Evolutionary conservation across 2,113 vertebrate genomes (phyloP).

Genomic region (Peromyscus maniculatus): DNA sequence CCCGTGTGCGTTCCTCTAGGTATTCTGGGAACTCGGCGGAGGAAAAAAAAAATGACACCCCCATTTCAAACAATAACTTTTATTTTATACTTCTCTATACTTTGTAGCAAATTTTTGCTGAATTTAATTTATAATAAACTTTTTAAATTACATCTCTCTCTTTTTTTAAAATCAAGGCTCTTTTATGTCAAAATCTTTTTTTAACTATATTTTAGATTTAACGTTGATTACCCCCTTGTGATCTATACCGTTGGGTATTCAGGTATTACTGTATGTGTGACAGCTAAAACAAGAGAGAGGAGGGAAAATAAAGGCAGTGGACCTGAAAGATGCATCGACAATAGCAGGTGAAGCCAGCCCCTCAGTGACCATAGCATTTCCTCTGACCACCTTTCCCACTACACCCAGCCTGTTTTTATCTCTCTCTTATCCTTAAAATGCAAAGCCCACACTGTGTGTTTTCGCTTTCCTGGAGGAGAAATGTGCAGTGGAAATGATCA

Average conservation of each 20-base stretch:
- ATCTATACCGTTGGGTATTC: conserved; percentile 89
- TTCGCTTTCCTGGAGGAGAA: conserved; percentile 81
- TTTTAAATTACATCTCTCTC: conserved; percentile 94
- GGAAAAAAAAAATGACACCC: conserved; percentile 82
- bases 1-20: not conserved
- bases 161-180: conserved; percentile 90
- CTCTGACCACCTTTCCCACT: conserved; percentile 47
- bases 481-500: conserved; percentile 87
- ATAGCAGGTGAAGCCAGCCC: conserved; percentile 90
- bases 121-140: conserved; percentile 94
- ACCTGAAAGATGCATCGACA: conserved; percentile 89
- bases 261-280: conserved; percentile 90
- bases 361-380: conserved; percentile 82
- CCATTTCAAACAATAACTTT: conserved; percentile 96
- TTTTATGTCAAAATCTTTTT: conserved; percentile 88
- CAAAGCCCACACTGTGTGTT: conserved; percentile 62
- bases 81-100: conserved; percentile 96
- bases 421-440: conserved; percentile 58
- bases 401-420: conserved; percentile 48
- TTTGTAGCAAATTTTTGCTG: conserved; percentile 94
- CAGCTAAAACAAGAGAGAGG: conserved; percentile 90
- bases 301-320: conserved; percentile 92
- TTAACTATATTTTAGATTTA: conserved; percentile 86
- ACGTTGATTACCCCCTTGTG: conserved; percentile 90
- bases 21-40: not conserved